Conservation (phyloP, 23 tunicate species). For the Pegea sp. region DNA sequence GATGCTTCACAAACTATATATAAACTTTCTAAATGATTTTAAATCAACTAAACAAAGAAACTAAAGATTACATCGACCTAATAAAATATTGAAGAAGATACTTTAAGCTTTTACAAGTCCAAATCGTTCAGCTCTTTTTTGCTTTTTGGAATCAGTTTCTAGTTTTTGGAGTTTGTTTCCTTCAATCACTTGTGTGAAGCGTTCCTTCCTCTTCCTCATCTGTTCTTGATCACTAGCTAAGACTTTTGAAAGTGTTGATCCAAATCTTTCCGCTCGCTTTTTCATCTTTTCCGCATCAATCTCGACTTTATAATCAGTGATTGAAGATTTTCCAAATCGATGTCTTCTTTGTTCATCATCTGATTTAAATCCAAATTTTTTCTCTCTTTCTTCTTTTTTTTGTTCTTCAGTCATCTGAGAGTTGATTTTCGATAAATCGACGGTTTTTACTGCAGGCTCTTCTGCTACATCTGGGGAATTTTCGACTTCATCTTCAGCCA, state of each 20-base stretch:
- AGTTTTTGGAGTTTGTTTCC: neutral
- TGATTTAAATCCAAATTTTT: slow-evolving; percentile 43
- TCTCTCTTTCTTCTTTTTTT: slow-evolving; percentile 17
- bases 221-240: slow-evolving; percentile 12
- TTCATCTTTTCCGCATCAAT: slow-evolving; percentile 38
- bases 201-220: slow-evolving; percentile 17
- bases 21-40: no score
- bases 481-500: neutral
- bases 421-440: slow-evolving; percentile 5
- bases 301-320: neutral
- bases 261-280: slow-evolving; percentile 57
- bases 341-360: slow-evolving; percentile 36
- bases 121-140: neutral
- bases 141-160: neutral
- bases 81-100: no score
- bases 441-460: slow-evolving; percentile 1
- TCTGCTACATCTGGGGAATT: neutral
- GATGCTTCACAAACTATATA: no score
- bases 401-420: slow-evolving; percentile 19
- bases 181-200: slow-evolving; percentile 22
- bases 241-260: slow-evolving; percentile 10
- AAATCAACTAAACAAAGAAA: no score
- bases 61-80: no score
- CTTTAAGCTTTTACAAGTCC: no score
- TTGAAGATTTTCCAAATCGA: slow-evolving; percentile 20